phyloP scores from a whole-genome alignment of 2,113 vertebrate species.

The Parus major region DNA sequence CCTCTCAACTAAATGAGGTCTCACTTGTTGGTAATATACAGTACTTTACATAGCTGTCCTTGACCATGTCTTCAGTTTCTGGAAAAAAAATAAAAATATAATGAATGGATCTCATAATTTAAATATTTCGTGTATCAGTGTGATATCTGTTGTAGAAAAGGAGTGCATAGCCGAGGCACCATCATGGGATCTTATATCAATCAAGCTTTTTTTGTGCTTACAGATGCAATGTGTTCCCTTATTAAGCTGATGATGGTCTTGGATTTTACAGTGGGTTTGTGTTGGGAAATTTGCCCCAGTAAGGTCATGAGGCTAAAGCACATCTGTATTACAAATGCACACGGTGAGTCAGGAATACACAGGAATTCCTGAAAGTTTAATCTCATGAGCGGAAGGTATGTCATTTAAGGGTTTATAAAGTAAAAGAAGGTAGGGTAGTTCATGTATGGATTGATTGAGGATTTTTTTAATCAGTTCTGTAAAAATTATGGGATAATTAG shows the following conservation, averaged over 20 bases:
- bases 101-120: background rate
- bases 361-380: background rate
- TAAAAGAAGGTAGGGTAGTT: background rate
- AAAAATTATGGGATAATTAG: background rate
- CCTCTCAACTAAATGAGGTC: background rate
- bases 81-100: background rate
- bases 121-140: background rate
- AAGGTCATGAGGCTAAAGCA: background rate
- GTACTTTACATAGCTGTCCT: background rate
- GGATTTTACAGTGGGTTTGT: background rate
- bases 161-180: background rate
- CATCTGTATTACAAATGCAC: fast-evolving
- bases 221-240: background rate
- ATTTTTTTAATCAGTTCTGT: background rate
- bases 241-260: background rate
- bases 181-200: background rate
- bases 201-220: background rate
- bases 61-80: background rate
- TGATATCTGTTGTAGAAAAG: background rate
- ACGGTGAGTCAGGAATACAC: background rate
- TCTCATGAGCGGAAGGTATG: background rate
- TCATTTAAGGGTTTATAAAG: background rate
- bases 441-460: background rate
- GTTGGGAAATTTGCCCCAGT: background rate
- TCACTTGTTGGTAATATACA: background rate